Evolutionary conservation across 2,888 invertebrate species (phyloP).

Genomic region (Trissoscelio sp.): DNA sequence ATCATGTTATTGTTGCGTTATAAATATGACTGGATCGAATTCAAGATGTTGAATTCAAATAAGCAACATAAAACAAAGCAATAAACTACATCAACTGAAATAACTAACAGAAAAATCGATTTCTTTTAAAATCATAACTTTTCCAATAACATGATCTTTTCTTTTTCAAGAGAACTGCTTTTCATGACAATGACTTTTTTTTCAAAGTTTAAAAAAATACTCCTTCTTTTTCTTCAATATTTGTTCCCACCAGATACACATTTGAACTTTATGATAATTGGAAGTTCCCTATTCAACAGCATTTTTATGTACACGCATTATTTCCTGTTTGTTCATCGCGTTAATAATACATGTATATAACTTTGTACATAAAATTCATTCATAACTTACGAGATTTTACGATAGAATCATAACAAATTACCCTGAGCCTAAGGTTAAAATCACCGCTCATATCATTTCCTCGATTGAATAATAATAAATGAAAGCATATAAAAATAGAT

Average conservation of each 20-base stretch:
- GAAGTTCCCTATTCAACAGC: neutral
- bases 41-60: conserved; percentile 1
- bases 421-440: conserved; percentile 14
- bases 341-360: conserved; percentile 12
- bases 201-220: too few relatives aligned
- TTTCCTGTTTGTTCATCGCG: conserved; percentile 32
- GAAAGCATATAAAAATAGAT: neutral
- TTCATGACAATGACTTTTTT: too few relatives aligned
- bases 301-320: conserved; percentile 16
- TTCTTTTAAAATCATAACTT: too few relatives aligned
- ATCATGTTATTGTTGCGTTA: neutral
- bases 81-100: neutral
- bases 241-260: neutral
- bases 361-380: conserved; percentile 27
- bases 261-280: neutral
- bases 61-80: neutral
- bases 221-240: too few relatives aligned
- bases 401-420: conserved; percentile 25
- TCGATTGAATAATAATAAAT: neutral
- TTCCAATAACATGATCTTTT: too few relatives aligned
- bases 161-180: too few relatives aligned
- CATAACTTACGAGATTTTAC: conserved; percentile 18
- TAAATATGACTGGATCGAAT: neutral
- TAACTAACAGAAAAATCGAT: neutral
- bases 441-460: conserved; percentile 16